A percentile compares a stretch with the other conserved stretches of the same genome.
These are phyloP conservation scores for Sebastolobus alascanus DNA, from an alignment of 2,797 vertebrate species.

Conservation along the genomic window DNA sequence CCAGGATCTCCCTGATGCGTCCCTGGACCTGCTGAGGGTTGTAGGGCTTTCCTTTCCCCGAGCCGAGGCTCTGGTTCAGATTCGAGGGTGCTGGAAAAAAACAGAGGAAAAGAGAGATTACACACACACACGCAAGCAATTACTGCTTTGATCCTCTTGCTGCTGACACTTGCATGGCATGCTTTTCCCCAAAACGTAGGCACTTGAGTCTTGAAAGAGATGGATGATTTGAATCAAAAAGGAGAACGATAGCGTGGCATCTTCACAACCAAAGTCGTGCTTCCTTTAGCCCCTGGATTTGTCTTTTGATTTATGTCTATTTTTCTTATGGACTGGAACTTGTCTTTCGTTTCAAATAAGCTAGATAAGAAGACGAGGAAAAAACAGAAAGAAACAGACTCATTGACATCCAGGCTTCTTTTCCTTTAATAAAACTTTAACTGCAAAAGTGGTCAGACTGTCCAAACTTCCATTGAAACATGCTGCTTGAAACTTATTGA, in stretches of 20 bases:
- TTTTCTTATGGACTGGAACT: neutral
- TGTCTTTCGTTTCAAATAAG: neutral
- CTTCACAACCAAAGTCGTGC: neutral
- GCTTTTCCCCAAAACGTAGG: neutral
- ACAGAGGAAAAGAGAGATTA: conserved; percentile 12
- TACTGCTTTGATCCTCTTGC: neutral
- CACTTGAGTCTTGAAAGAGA: neutral
- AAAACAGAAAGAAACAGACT: neutral
- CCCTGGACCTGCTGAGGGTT: conserved; percentile 88
- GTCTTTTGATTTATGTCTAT: neutral
- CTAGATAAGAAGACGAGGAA: neutral
- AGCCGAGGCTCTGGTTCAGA: conserved; percentile 70
- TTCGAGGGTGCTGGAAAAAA: conserved; percentile 77
- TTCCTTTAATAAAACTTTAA: neutral
- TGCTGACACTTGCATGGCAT: neutral
- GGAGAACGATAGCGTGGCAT: neutral
- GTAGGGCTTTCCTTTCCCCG: conserved; percentile 73
- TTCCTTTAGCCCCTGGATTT: neutral
- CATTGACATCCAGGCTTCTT: neutral
- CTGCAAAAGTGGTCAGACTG: neutral
- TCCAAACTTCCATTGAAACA: neutral
- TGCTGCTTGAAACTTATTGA: neutral
- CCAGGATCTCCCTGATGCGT: conserved; percentile 91
- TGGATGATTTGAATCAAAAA: conserved; percentile 6
- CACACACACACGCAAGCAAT: neutral